phyloP scores from a whole-genome alignment of 2,888 invertebrate species.

The Nineta flava region DNA sequence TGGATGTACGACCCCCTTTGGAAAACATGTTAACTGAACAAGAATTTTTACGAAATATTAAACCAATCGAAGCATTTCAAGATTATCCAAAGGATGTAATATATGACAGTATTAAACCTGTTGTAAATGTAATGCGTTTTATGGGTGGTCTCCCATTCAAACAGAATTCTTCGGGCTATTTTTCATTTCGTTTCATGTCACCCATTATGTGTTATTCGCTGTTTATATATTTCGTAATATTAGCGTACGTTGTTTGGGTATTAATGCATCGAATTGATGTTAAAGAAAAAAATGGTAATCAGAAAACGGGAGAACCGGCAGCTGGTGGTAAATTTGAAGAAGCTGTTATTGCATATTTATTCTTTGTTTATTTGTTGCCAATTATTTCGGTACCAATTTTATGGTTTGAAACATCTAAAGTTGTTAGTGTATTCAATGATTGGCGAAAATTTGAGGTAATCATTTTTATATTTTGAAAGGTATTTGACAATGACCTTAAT shows the following conservation, averaged over 20 bases:
- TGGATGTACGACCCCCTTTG: neutral
- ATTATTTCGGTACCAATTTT: conserved; percentile 43
- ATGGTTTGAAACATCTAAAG: conserved; percentile 51
- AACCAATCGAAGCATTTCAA: neutral
- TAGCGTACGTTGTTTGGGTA: conserved; percentile 20
- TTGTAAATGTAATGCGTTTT: conserved; percentile 29
- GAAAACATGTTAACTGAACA: neutral
- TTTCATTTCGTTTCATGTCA: conserved; percentile 25
- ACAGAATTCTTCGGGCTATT: conserved; percentile 29
- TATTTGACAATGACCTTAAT: too few relatives aligned
- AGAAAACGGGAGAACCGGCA: neutral
- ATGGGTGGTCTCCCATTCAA: conserved; percentile 48
- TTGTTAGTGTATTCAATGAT: conserved; percentile 40
- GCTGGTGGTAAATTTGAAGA: conserved; percentile 56
- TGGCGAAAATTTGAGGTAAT: conserved; percentile 52
- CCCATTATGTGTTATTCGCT: conserved; percentile 42
- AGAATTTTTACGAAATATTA: neutral
- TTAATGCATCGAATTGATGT: neutral
- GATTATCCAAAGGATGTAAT: conserved; percentile 16
- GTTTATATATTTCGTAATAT: conserved; percentile 30
- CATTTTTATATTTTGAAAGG: neutral
- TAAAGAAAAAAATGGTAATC: neutral
- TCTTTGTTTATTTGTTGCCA: conserved; percentile 54
- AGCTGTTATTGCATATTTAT: conserved; percentile 58
- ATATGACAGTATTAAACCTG: conserved; percentile 29